Evolutionary conservation across 2,797 vertebrate species (phyloP).

Genomic region (Epinephelus malabaricus): DNA sequence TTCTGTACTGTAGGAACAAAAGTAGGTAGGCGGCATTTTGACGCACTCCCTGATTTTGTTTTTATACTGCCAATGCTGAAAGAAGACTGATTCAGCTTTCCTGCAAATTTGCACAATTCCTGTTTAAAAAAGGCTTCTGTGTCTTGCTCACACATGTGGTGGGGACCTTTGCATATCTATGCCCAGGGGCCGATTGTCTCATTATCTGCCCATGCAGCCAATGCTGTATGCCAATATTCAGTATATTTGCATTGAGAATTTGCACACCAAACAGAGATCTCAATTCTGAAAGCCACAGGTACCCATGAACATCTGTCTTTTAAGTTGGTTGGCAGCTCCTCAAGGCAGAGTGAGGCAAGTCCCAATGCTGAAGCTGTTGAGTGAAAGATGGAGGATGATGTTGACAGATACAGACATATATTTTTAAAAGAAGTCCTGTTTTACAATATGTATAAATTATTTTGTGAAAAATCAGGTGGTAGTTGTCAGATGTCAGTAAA

Average conservation of each 20-base stretch:
- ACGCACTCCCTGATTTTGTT: too few relatives aligned
- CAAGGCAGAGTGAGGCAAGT: background rate
- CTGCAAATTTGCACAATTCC: too few relatives aligned
- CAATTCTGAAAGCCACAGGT: background rate
- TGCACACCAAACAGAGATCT: background rate
- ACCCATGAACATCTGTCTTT: background rate
- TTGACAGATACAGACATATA: background rate
- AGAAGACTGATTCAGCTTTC: too few relatives aligned
- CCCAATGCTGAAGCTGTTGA: background rate
- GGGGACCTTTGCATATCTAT: too few relatives aligned
- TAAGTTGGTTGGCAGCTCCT: background rate
- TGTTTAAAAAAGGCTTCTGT: too few relatives aligned
- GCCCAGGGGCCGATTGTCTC: too few relatives aligned
- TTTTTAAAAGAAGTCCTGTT: background rate
- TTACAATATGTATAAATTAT: background rate
- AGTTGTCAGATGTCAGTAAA: background rate
- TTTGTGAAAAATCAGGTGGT: background rate
- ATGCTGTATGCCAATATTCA: background rate
- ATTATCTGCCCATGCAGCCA: too few relatives aligned
- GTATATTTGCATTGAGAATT: background rate
- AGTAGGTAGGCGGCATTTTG: too few relatives aligned
- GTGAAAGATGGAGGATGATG: background rate
- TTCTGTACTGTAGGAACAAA: too few relatives aligned
- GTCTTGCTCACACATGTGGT: too few relatives aligned
- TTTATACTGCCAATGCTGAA: too few relatives aligned